Percentiles rank a stretch among this genome's conserved stretches.
These are phyloP conservation scores for Vimba vimba DNA, from an alignment of 2,113 vertebrate genomes.

Conservation along the genomic window DNA sequence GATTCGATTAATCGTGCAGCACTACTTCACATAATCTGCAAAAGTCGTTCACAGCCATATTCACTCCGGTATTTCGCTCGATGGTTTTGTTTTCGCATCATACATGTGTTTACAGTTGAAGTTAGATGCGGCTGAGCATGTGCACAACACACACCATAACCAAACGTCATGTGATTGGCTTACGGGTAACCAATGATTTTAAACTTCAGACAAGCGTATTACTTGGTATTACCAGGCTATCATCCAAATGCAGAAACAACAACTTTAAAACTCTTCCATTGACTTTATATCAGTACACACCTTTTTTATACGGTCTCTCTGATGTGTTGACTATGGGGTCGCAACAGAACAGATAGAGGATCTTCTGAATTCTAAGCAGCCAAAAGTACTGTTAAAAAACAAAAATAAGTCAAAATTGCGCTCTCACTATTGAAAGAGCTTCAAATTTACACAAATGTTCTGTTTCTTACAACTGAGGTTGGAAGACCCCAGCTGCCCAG, in stretches of 20 bases:
- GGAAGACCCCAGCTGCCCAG: slow-evolving; percentile 71
- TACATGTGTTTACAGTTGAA: too few species aligned
- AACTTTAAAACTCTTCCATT: background rate
- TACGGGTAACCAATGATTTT: too few species aligned
- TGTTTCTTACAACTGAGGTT: slow-evolving; percentile 71
- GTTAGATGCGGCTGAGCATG: too few species aligned
- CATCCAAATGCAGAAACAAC: background rate
- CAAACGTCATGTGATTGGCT: too few species aligned
- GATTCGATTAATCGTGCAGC: too few species aligned
- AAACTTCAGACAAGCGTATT: too few species aligned
- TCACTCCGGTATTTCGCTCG: too few species aligned
- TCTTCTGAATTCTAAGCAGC: slow-evolving; percentile 59
- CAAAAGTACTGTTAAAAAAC: slow-evolving; percentile 62
- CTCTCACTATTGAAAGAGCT: background rate
- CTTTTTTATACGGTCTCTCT: slow-evolving; percentile 81
- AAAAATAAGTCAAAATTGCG: background rate
- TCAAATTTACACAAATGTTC: background rate
- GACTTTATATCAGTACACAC: slow-evolving; percentile 60
- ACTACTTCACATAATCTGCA: too few species aligned
- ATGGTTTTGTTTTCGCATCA: too few species aligned
- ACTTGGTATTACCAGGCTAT: background rate
- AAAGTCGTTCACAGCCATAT: too few species aligned
- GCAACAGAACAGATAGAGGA: slow-evolving; percentile 40
- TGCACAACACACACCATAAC: too few species aligned
- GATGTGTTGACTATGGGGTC: slow-evolving; percentile 42